Percentiles rank a stretch among this genome's conserved stretches.
Conservation (phyloP, 1,140 invertebrate genomes). For the Spodoptera frugiperda region DNA sequence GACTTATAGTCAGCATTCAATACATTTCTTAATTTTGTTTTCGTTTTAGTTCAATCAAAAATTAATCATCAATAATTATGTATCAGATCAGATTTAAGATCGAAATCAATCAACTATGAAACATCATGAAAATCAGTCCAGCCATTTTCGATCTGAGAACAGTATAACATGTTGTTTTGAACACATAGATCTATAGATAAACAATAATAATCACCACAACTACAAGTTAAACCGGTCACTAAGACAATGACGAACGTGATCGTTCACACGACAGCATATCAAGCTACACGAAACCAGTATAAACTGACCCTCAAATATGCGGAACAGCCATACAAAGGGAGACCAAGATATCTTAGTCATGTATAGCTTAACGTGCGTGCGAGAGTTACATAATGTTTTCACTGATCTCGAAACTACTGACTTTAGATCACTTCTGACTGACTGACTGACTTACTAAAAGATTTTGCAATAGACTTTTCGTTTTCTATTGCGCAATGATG, state of each 20-base stretch:
- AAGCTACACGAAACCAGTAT: background rate
- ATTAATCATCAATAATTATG: too few species aligned
- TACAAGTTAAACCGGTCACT: conserved; percentile 41
- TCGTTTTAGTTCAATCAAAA: too few species aligned
- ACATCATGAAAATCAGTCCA: too few species aligned
- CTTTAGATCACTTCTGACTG: background rate
- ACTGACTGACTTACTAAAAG: conserved; percentile 16
- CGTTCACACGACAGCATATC: background rate
- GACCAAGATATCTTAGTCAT: too few species aligned
- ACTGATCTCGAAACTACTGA: conserved; percentile 25
- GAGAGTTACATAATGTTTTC: conserved; percentile 40
- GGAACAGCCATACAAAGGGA: too few species aligned
- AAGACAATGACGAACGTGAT: conserved; percentile 46
- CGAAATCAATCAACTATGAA: too few species aligned
- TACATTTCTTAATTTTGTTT: too few species aligned
- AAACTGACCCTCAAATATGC: too few species aligned
- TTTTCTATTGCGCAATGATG: conserved; percentile 29
- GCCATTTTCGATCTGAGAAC: too few species aligned
- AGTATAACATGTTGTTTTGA: background rate
- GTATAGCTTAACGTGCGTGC: background rate
- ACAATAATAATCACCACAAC: conserved; percentile 30
- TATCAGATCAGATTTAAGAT: too few species aligned
- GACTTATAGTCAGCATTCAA: too few species aligned
- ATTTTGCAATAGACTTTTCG: conserved; percentile 35
- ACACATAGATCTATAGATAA: conserved; percentile 27